phyloP scores from a whole-genome alignment of 1,140 invertebrate genomes.

The Diuraphis noxia region DNA sequence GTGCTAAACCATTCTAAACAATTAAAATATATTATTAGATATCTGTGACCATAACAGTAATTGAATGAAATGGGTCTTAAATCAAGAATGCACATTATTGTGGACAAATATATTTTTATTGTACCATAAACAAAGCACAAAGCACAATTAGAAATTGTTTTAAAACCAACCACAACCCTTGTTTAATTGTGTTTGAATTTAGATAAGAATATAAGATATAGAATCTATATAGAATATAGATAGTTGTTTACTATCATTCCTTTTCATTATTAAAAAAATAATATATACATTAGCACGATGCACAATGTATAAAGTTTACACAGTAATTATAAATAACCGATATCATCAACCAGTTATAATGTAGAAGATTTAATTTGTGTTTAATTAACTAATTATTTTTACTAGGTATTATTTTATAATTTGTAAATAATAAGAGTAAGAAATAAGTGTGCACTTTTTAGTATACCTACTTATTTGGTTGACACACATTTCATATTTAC shows the following conservation, averaged over 20 bases:
- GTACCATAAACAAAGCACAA: background rate
- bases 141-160: background rate
- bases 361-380: background rate
- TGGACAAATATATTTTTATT: background rate
- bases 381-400: background rate
- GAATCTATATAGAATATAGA: background rate
- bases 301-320: background rate
- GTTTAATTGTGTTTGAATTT: background rate
- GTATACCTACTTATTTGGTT: background rate
- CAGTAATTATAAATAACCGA: background rate
- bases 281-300: background rate
- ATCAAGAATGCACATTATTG: background rate
- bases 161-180: background rate
- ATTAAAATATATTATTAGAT: background rate
- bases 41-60: background rate
- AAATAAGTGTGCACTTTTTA: background rate
- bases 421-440: background rate
- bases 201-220: background rate
- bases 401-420: background rate
- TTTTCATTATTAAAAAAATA: background rate
- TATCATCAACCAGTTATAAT: background rate
- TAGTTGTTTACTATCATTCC: background rate
- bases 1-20: background rate
- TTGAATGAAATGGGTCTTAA: background rate
- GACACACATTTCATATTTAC: background rate